Evolutionary conservation across 1,140 invertebrate genomes (phyloP).

Genomic region (Leptonema lineaticorne): DNA sequence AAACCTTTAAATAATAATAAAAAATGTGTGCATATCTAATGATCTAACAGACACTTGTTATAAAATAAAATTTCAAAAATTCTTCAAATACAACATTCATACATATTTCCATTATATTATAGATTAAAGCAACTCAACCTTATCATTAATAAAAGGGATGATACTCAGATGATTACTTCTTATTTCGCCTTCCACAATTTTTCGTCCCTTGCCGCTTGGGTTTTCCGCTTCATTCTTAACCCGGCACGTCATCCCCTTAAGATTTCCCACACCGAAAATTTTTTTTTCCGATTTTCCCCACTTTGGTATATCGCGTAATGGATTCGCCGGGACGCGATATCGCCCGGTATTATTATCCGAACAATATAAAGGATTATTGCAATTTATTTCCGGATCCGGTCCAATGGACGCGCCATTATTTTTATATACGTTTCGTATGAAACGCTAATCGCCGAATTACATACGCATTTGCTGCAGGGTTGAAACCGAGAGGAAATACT

Average conservation of each 20-base stretch:
- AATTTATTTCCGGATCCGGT: constrained; percentile 41
- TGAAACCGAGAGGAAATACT: constrained; percentile 5
- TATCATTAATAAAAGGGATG: no score
- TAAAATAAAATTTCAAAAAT: no score
- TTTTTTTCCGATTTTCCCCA: background rate
- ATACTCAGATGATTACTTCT: no score
- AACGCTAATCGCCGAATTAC: constrained; percentile 25
- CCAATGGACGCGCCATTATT: constrained; percentile 36
- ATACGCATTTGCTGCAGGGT: constrained; percentile 16
- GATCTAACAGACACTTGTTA: no score
- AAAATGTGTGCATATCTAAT: no score
- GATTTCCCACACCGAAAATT: background rate
- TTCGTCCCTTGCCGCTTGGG: no score
- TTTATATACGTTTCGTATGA: constrained; percentile 29
- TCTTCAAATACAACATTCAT: no score
- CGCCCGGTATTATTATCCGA: constrained; percentile 39
- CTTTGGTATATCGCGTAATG: constrained; percentile 23
- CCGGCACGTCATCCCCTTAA: background rate
- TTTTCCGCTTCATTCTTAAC: no score
- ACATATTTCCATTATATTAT: no score
- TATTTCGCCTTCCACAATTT: no score
- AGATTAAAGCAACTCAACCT: no score
- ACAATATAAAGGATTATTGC: constrained; percentile 43
- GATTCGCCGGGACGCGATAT: constrained; percentile 36
- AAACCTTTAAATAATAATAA: no score